Conservation (phyloP, 2,888 invertebrate species). For the Caenorhabditis doughertyi region DNA sequence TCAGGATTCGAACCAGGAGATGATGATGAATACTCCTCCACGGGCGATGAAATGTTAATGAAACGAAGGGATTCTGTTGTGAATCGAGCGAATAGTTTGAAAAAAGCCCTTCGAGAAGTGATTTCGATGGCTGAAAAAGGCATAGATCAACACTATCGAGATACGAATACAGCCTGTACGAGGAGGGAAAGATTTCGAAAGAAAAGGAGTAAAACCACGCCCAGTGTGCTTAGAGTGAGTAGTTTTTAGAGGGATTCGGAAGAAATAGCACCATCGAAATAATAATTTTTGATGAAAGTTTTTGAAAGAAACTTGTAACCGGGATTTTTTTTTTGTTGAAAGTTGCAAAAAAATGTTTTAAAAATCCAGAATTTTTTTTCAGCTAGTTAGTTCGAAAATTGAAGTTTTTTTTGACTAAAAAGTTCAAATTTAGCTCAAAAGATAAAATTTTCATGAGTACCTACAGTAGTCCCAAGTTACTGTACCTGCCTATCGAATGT, state of each 20-base stretch:
- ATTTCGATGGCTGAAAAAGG: slow-evolving; percentile 89
- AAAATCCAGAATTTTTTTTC: too few species aligned
- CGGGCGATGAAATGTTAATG: slow-evolving; percentile 46
- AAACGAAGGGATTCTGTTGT: slow-evolving; percentile 85
- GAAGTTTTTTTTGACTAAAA: too few species aligned
- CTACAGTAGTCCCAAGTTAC: too few species aligned
- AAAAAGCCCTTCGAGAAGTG: slow-evolving; percentile 89
- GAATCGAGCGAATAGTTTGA: slow-evolving; percentile 89
- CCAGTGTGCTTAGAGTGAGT: slow-evolving; percentile 67
- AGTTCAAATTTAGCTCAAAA: too few species aligned
- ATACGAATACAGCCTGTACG: slow-evolving; percentile 53
- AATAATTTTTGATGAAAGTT: too few species aligned
- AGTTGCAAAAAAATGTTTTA: too few species aligned
- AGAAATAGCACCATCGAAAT: background rate
- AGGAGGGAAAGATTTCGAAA: slow-evolving; percentile 73
- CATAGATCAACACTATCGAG: slow-evolving; percentile 68
- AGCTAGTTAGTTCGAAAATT: too few species aligned
- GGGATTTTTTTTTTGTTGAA: too few species aligned
- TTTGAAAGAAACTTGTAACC: too few species aligned
- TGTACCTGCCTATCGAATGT: too few species aligned
- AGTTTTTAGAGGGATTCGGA: background rate
- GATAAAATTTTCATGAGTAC: too few species aligned
- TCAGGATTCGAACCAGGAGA: slow-evolving; percentile 73
- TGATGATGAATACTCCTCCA: slow-evolving; percentile 67
- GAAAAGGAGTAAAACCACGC: slow-evolving; percentile 76